Evolutionary conservation across 2,113 vertebrate genomes (phyloP).

Genomic region (Astur gentilis): DNA sequence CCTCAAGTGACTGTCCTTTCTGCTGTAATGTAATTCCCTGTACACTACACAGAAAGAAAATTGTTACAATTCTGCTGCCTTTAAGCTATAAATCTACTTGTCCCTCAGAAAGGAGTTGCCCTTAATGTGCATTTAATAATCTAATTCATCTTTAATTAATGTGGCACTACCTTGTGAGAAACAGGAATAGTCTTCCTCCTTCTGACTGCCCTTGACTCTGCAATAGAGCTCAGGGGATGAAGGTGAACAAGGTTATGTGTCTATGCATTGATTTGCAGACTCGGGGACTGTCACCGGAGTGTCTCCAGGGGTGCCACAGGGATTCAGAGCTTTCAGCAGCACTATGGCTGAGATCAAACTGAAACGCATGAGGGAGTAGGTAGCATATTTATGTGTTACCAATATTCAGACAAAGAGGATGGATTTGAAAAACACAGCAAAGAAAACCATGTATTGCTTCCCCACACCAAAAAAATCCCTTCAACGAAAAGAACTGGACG

Average conservation of each 20-base stretch:
- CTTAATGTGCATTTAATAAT: conserved; percentile 35
- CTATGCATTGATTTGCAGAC: conserved; percentile 74
- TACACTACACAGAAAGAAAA: neutral
- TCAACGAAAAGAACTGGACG: neutral
- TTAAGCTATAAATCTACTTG: conserved; percentile 28
- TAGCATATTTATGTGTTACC: neutral
- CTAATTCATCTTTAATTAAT: conserved; percentile 57
- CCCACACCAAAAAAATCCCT: neutral
- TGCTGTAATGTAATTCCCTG: neutral
- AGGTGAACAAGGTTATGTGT: conserved; percentile 48
- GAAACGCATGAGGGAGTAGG: conserved; percentile 74
- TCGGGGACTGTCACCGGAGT: conserved; percentile 22
- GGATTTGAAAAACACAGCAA: neutral
- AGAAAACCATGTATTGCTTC: neutral
- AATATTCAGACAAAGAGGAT: neutral
- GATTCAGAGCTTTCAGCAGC: conserved; percentile 57
- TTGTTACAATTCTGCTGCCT: neutral
- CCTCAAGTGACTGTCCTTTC: neutral
- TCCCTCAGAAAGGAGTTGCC: conserved; percentile 19
- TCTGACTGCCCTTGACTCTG: conserved; percentile 46
- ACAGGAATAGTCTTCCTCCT: conserved; percentile 12
- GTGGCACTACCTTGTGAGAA: conserved; percentile 4
- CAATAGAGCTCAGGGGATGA: neutral
- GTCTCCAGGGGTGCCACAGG: conserved; percentile 9
- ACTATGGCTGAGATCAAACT: conserved; percentile 66